A percentile compares a stretch with the other conserved stretches of the same genome.
Conservation (phyloP, 2,797 vertebrate species). For the Neopelma chrysocephalum region DNA sequence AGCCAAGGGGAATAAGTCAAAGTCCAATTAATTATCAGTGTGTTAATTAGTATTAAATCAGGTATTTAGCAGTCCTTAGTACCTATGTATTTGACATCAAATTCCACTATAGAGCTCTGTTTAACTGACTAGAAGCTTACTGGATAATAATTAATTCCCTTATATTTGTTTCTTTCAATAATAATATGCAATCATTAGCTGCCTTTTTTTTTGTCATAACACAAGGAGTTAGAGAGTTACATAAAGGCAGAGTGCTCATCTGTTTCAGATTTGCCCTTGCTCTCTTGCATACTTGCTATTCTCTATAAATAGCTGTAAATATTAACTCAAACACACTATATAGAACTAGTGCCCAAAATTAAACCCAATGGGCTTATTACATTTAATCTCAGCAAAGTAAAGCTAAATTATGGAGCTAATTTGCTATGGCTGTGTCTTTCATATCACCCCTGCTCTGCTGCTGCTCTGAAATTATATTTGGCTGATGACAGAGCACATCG, state of each 20-base stretch:
- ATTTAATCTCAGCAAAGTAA: slow-evolving; percentile 18
- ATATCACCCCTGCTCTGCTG: neutral
- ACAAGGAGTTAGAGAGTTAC: neutral
- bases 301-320: slow-evolving; percentile 53
- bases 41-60: neutral
- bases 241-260: neutral
- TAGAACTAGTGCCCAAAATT: slow-evolving; percentile 24
- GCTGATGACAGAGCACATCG: neutral
- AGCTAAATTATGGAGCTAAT: neutral
- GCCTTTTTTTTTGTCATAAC: neutral
- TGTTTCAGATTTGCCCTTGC: slow-evolving; percentile 45
- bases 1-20: neutral
- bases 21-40: neutral
- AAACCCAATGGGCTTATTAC: slow-evolving; percentile 7
- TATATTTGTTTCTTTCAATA: neutral
- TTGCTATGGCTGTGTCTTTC: slow-evolving; percentile 1
- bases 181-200: neutral
- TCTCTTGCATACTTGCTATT: neutral
- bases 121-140: neutral
- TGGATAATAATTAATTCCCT: neutral
- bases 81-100: neutral
- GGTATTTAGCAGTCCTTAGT: neutral
- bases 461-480: neutral
- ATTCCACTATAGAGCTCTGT: neutral
- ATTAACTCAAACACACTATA: slow-evolving; percentile 25